phyloP scores from a whole-genome alignment of 2,113 vertebrate genomes.

The Nestor notabilis region DNA sequence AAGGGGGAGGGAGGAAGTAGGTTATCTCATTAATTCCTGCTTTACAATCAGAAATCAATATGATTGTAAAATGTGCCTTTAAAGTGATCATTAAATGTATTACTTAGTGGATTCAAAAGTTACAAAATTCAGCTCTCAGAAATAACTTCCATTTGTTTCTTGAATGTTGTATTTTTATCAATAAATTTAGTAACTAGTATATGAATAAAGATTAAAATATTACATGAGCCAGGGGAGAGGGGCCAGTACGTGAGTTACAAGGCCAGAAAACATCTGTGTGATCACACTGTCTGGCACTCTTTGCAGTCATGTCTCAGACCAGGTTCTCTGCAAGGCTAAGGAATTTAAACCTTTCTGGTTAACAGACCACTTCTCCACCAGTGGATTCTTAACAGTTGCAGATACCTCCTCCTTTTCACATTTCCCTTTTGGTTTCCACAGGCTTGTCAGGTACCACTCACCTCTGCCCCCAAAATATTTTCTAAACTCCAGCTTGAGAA shows the following conservation, averaged over 20 bases:
- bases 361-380: background rate
- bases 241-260: background rate
- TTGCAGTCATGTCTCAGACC: background rate
- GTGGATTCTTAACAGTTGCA: background rate
- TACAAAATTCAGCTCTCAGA: background rate
- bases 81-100: background rate
- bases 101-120: background rate
- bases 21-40: background rate
- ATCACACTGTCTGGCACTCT: background rate
- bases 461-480: background rate
- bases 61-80: background rate
- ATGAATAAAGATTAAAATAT: background rate
- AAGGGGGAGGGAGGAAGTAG: background rate
- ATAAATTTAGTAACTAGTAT: background rate
- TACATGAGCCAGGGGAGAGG: rapidly evolving
- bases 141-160: background rate
- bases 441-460: background rate
- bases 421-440: background rate
- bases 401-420: background rate
- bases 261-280: rapidly evolving
- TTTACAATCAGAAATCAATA: background rate
- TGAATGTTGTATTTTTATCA: background rate
- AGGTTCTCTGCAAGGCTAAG: background rate
- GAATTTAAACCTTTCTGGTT: background rate
- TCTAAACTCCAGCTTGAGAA: background rate